Percentiles rank a stretch among this genome's conserved stretches.
Evolutionary conservation across 2,888 invertebrate genomes (phyloP).

Genomic region (Aphidoletes aphidimyza): DNA sequence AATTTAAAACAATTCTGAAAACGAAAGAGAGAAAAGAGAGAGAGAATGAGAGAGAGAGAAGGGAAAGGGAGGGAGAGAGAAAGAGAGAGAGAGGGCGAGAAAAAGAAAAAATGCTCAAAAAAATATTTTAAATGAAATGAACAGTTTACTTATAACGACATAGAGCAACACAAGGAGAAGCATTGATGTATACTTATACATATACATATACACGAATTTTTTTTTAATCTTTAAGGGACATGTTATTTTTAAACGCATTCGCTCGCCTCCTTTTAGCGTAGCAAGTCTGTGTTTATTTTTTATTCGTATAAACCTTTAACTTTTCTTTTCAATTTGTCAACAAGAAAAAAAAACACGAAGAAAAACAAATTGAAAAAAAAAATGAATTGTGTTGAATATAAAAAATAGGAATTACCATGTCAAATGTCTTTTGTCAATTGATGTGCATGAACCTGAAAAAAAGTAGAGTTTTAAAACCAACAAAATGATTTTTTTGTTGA

Average conservation of each 20-base stretch:
- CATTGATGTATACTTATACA: constrained; percentile 41
- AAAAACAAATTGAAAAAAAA: background rate
- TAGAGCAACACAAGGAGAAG: background rate
- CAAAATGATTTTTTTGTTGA: constrained; percentile 4
- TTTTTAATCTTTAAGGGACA: constrained; percentile 27
- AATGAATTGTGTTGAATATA: constrained; percentile 26
- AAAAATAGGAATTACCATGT: background rate
- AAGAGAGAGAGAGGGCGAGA: background rate
- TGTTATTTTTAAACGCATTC: constrained; percentile 50
- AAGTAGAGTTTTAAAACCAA: background rate
- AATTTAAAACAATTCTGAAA: background rate
- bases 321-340: background rate
- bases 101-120: constrained; percentile 39
- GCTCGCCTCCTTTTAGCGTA: constrained; percentile 21
- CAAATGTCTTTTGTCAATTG: background rate
- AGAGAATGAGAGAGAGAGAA: background rate
- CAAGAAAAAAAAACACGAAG: background rate
- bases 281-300: background rate
- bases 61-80: no score
- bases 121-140: constrained; percentile 10
- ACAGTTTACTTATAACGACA: background rate
- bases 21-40: background rate
- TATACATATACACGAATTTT: constrained; percentile 46
- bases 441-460: constrained; percentile 43
- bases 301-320: background rate